Conservation (phyloP, 2,888 invertebrate species). For the Troides oblongomaculatus region DNA sequence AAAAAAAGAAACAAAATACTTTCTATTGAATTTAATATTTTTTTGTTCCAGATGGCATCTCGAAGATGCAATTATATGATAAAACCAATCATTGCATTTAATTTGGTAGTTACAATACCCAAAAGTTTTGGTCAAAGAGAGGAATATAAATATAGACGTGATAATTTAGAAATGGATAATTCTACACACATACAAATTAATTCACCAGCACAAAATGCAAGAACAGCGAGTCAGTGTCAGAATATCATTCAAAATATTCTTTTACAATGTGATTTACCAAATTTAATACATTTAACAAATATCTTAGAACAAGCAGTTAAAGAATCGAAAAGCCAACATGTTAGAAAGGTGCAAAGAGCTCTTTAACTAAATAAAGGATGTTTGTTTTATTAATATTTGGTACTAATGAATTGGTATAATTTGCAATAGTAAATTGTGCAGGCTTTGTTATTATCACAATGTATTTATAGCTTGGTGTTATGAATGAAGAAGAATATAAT, state of each 20-base stretch:
- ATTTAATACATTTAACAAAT: constrained; percentile 75
- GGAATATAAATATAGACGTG: constrained; percentile 12
- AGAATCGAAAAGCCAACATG: constrained; percentile 80
- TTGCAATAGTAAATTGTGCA: no score
- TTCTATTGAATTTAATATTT: constrained; percentile 4
- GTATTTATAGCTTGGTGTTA: no score
- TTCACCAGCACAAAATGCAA: constrained; percentile 59
- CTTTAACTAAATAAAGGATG: constrained; percentile 44
- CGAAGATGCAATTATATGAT: constrained; percentile 52
- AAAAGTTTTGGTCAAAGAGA: constrained; percentile 53
- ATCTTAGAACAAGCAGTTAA: constrained; percentile 78
- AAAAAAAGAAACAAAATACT: no score
- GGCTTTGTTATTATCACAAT: no score
- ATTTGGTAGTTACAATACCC: constrained; percentile 61
- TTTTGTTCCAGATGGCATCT: constrained; percentile 59
- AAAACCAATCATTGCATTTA: constrained; percentile 62
- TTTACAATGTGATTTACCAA: constrained; percentile 78
- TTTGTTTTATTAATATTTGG: neutral
- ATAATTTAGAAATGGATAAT: constrained; percentile 30
- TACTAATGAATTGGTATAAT: neutral
- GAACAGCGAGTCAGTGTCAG: constrained; percentile 68
- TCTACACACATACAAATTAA: constrained; percentile 45
- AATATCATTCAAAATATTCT: constrained; percentile 62
- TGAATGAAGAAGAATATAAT: no score
- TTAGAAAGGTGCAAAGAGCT: constrained; percentile 75